Base-by-base conservation (phyloP, 2,888 invertebrate species). In the Cheilosia pagana region DNA sequence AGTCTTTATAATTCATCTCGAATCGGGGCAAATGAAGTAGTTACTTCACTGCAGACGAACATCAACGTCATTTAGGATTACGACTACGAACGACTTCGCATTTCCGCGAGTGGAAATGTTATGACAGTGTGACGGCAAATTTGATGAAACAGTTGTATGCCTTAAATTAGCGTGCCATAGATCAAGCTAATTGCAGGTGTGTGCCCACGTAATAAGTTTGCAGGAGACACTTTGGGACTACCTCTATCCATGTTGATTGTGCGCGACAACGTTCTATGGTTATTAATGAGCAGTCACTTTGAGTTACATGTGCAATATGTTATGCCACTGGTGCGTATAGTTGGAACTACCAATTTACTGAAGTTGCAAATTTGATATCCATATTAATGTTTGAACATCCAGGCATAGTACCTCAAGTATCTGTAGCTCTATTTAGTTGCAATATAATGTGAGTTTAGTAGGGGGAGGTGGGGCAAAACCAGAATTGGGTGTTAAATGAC, bases 71-170 rank as follows among this genome's bases (percentile, higher is more conserved):
- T 16, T 23, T 14, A 45, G 45, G 35, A 63, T 74, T 55, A 48
- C 45, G 45, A 45, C 48, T 31, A 8, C 16, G 10, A 48, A 8
- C 16, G 10, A 48, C 28, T 43, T 14, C 25, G 41, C 53, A n/a
- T 43, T 74, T 74, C 63, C 53, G 55, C 25, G 45, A 53, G 12
- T 63, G 45, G 16, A 62, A 63, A 48, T 55, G 48, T 63, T 63
- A 35, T 55, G 74, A 74, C 63, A 57, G 53, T 28, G 31, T 50
- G 52, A 55, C 28, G 55, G 25, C 45, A 39, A 39, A 55, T 45
- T 63, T 45, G 35, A 53, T 35, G 63, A 31, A 57, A 57, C 57
- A 21, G 52, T 45, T 55, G 31, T 55, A 23, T 43, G 45, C 19
- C 12, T 45, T 43, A 35, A 35, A 57, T 31, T 35, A 57, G 45